Evolutionary conservation across 2,797 vertebrate species (phyloP).

Genomic region (Gymnothorax reevesii): DNA sequence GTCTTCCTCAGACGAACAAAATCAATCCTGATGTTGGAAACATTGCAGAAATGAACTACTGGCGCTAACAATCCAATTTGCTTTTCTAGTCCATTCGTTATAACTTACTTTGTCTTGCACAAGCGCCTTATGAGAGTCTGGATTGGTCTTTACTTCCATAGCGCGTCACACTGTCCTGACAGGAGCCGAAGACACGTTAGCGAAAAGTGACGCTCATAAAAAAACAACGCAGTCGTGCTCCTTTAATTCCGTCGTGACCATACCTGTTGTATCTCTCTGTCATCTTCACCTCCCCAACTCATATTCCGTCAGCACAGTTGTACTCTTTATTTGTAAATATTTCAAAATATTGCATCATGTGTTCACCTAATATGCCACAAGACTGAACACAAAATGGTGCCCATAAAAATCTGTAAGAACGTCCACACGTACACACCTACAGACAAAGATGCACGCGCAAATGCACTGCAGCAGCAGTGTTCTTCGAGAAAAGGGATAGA

Average conservation of each 20-base stretch:
- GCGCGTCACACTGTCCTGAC: background rate
- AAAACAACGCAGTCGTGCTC: background rate
- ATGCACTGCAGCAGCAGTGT: background rate
- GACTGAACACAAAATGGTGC: constrained; percentile 1
- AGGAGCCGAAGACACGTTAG: background rate
- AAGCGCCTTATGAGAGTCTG: too few species aligned
- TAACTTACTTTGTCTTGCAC: too few species aligned
- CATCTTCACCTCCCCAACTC: background rate
- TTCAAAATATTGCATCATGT: background rate
- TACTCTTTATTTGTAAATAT: background rate
- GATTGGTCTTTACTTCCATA: too few species aligned
- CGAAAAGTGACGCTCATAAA: background rate
- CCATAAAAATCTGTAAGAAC: background rate
- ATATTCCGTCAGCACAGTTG: background rate
- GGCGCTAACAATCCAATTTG: too few species aligned
- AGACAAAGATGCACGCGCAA: constrained; percentile 8
- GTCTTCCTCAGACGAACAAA: too few species aligned
- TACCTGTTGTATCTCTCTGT: background rate
- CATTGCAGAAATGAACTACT: too few species aligned
- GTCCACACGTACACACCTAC: background rate
- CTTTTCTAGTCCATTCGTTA: too few species aligned
- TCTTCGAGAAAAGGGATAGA: background rate
- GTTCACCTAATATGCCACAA: background rate
- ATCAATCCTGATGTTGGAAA: too few species aligned
- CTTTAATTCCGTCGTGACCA: background rate